These are phyloP conservation scores for Channallabes apus DNA, from an alignment of 2,797 vertebrate species.

Conservation along the genomic window DNA sequence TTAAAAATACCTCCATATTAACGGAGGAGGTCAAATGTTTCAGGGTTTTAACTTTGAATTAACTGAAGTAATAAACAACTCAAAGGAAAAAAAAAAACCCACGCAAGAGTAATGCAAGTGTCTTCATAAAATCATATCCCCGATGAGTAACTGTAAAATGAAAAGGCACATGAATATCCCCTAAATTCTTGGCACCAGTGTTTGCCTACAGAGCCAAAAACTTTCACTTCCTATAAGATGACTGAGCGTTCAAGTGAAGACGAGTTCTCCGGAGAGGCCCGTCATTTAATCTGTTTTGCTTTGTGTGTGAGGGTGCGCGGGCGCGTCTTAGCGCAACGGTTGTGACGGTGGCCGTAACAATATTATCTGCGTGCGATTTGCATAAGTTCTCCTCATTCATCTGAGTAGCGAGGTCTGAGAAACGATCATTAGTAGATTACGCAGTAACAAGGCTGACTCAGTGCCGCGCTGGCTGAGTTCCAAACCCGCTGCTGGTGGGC, in stretches of 20 bases:
- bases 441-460: slow-evolving; percentile 12
- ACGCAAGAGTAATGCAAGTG: not conserved
- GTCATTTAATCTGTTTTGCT: slow-evolving; percentile 13
- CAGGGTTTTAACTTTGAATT: not conserved
- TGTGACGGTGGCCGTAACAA: not conserved
- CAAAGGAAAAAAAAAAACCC: slow-evolving; percentile 11
- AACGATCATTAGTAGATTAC: not conserved
- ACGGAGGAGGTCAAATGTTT: not conserved
- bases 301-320: not conserved
- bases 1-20: not conserved
- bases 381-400: slow-evolving; percentile 16
- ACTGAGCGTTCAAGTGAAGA: slow-evolving; percentile 15
- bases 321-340: not conserved
- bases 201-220: slow-evolving; percentile 1
- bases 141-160: slow-evolving; percentile 17
- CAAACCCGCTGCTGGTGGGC: slow-evolving; percentile 15
- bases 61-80: not conserved
- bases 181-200: not conserved
- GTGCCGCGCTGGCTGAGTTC: not conserved
- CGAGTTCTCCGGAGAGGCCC: slow-evolving; percentile 4
- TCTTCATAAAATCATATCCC: not conserved
- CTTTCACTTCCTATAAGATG: slow-evolving; percentile 26
- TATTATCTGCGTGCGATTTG: slow-evolving; percentile 6
- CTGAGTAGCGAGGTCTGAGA: not conserved
- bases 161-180: not conserved